Evolutionary conservation across 2,113 vertebrate genomes (phyloP).

Genomic region (Caranx melampygus): DNA sequence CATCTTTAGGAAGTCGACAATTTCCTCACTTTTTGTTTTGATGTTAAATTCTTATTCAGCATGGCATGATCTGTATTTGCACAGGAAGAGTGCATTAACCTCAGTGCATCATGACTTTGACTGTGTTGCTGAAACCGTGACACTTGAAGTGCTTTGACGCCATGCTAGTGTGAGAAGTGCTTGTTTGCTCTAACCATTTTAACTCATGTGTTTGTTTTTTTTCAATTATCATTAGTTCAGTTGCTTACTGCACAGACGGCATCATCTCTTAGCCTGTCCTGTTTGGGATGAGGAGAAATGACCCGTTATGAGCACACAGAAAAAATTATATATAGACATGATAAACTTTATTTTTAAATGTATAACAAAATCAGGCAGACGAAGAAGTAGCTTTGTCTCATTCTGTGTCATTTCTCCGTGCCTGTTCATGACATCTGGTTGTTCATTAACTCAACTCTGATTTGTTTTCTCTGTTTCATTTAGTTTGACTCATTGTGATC

Average conservation of each 20-base stretch:
- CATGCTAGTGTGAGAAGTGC: conserved; percentile 53
- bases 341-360: not conserved
- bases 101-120: conserved; percentile 59
- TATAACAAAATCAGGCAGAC: not conserved
- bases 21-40: not conserved
- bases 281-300: conserved; percentile 68
- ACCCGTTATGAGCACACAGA: conserved; percentile 63
- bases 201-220: conserved; percentile 46
- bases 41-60: conserved; percentile 31
- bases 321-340: not conserved
- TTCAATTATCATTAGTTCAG: conserved; percentile 18
- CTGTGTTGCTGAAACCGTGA: conserved; percentile 38
- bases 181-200: conserved; percentile 67
- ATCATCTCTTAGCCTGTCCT: conserved; percentile 46
- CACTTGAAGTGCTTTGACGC: conserved; percentile 44
- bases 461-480: conserved; percentile 81
- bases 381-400: conserved; percentile 24
- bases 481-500: conserved; percentile 85
- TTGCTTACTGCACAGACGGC: conserved; percentile 59
- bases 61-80: conserved; percentile 53
- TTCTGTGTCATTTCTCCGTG: conserved; percentile 74
- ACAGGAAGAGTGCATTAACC: conserved; percentile 39
- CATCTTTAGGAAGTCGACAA: not conserved
- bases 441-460: conserved; percentile 73
- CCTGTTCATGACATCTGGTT: conserved; percentile 72